Conservation (phyloP, 1,140 invertebrate species). For the Hesperophylax magnus region DNA sequence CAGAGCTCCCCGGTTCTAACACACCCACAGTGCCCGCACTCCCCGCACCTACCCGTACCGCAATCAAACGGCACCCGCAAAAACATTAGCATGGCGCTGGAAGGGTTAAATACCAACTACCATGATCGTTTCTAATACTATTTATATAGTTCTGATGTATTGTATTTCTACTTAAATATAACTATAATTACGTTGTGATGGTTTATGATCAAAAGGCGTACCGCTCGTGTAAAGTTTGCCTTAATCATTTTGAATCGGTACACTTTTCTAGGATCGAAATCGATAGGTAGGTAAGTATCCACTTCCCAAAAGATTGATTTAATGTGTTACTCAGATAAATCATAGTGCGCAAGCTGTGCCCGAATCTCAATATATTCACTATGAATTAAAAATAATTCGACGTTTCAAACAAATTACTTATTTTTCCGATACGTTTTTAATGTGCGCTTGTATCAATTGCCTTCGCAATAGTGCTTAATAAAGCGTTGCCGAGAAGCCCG, state of each 20-base stretch:
- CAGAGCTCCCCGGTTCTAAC: background rate
- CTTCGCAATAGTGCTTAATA: constrained; percentile 18
- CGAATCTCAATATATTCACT: constrained; percentile 28
- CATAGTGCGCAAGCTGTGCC: background rate
- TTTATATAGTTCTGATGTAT: too few species aligned
- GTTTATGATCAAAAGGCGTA: too few species aligned
- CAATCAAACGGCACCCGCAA: too few species aligned
- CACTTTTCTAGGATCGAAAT: too few species aligned
- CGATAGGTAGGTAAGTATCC: too few species aligned
- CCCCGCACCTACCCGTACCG: background rate
- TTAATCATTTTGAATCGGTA: too few species aligned
- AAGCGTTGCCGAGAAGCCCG: background rate
- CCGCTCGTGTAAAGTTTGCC: too few species aligned
- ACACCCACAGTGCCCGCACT: background rate
- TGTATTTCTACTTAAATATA: too few species aligned
- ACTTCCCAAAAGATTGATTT: background rate
- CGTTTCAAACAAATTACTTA: constrained; percentile 29
- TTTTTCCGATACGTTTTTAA: constrained; percentile 20
- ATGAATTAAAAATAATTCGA: constrained; percentile 28
- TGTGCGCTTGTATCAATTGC: constrained; percentile 24
- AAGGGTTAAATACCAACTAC: too few species aligned
- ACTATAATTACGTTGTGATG: too few species aligned
- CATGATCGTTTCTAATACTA: too few species aligned
- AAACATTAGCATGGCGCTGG: too few species aligned
- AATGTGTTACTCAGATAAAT: constrained; percentile 22